phyloP scores from a whole-genome alignment of 2,888 invertebrate genomes.

The Portevinia maculata region DNA sequence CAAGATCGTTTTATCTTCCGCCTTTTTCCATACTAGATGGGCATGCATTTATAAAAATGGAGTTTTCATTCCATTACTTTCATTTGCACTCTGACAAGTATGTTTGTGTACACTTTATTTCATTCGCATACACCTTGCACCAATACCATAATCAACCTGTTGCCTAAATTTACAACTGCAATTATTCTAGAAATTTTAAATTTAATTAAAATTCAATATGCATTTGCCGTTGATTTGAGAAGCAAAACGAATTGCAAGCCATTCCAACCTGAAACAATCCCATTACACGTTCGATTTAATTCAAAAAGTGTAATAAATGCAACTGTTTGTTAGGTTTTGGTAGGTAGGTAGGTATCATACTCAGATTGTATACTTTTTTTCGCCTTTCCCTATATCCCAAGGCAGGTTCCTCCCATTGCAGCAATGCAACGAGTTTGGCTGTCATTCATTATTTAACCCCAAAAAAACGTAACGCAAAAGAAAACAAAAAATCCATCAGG shows the following conservation, averaged over 20 bases:
- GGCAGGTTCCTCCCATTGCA: conserved; percentile 20
- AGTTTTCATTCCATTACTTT: too few species aligned
- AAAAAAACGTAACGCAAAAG: not conserved
- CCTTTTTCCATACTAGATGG: too few species aligned
- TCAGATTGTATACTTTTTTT: conserved; percentile 26
- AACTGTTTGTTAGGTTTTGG: too few species aligned
- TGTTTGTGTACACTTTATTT: conserved; percentile 42
- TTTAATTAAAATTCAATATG: conserved; percentile 61
- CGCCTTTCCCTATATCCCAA: not conserved
- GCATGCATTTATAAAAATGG: too few species aligned
- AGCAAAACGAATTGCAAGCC: conserved; percentile 50
- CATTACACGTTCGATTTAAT: conserved; percentile 47
- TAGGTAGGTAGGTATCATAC: conserved; percentile 33
- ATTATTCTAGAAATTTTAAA: conserved; percentile 58
- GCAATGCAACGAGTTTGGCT: conserved; percentile 6
- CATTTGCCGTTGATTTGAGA: conserved; percentile 31
- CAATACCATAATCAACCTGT: conserved; percentile 33
- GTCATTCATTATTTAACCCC: conserved; percentile 47
- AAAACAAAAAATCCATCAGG: conserved; percentile 42
- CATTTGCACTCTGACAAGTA: conserved; percentile 23
- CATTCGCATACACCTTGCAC: conserved; percentile 12
- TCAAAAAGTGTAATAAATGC: conserved; percentile 18
- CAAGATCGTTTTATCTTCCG: too few species aligned
- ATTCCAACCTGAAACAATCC: conserved; percentile 28
- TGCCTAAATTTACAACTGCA: conserved; percentile 10